A percentile compares a stretch with the other conserved stretches of the same genome.
Conservation (phyloP, 2,888 invertebrate genomes). For the Lasioglossum figueresi region DNA sequence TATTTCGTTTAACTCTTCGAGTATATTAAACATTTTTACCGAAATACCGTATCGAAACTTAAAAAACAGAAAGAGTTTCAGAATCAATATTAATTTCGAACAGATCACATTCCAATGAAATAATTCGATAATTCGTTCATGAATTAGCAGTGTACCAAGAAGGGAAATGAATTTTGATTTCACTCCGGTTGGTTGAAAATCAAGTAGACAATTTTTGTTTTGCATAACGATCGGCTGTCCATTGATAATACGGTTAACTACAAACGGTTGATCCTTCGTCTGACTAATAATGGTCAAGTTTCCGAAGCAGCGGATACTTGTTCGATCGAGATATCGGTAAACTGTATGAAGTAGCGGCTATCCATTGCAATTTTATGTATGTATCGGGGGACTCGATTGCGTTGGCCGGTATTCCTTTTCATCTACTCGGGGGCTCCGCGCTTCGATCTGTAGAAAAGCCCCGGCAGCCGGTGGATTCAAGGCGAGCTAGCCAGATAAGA, state of each 20-base stretch:
- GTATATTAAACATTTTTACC: too few species aligned
- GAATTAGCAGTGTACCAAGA: too few species aligned
- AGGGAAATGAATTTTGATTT: too few species aligned
- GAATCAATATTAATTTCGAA: too few species aligned
- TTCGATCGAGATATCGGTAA: constrained; percentile 15
- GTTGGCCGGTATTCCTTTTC: constrained; percentile 39
- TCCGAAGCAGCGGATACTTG: not conserved
- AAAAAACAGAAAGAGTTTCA: too few species aligned
- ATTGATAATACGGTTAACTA: not conserved
- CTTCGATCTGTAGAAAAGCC: constrained; percentile 38
- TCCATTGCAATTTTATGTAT: constrained; percentile 40
- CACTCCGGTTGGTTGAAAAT: too few species aligned
- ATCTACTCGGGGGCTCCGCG: constrained; percentile 35
- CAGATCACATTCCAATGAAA: too few species aligned
- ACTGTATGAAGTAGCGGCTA: constrained; percentile 12
- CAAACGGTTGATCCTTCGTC: not conserved
- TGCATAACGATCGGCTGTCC: too few species aligned
- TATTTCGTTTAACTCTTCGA: too few species aligned
- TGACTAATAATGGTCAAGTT: not conserved
- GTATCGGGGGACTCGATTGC: constrained; percentile 40
- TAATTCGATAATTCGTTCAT: too few species aligned
- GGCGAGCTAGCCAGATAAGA: constrained; percentile 53
- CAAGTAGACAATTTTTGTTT: too few species aligned
- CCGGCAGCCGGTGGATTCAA: constrained; percentile 41
- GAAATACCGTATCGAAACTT: too few species aligned